Percentiles rank a stretch among this genome's conserved stretches.
Evolutionary conservation across 2,113 vertebrate species (phyloP).

Genomic region (Rostratula benghalensis): DNA sequence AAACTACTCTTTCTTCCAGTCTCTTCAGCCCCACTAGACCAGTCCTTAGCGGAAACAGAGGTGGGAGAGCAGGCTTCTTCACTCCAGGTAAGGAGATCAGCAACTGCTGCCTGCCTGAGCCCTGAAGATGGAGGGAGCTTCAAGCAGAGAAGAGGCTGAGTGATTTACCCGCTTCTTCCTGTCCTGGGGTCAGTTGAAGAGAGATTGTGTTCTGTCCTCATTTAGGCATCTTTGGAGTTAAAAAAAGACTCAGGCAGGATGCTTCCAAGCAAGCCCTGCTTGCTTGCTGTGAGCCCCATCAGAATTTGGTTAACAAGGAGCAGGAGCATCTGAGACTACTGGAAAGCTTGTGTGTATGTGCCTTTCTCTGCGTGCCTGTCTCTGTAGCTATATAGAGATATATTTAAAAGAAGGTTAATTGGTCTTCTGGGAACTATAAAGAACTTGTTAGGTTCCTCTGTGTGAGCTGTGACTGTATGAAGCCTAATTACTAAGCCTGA

Average conservation of each 20-base stretch:
- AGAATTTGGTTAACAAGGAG: slow-evolving; percentile 35
- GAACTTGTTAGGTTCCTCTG: slow-evolving; percentile 48
- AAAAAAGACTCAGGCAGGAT: background rate
- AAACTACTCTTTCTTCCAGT: background rate
- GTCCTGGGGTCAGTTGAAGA: background rate
- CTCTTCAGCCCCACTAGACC: background rate
- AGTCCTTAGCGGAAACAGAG: background rate
- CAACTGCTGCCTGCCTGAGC: background rate
- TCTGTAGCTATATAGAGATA: slow-evolving; percentile 19
- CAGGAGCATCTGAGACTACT: background rate
- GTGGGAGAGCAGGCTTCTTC: background rate
- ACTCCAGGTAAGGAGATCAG: background rate
- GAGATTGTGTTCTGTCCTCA: background rate
- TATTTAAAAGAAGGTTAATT: slow-evolving; percentile 67
- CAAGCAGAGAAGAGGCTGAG: accelerated
- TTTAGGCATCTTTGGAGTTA: background rate
- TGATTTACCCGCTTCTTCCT: background rate
- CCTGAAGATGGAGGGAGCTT: background rate
- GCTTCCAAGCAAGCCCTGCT: background rate
- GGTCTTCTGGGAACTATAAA: slow-evolving; percentile 56
- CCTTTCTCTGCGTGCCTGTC: background rate
- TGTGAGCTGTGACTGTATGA: slow-evolving; percentile 21
- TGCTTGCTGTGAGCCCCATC: background rate
- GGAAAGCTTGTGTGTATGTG: background rate
- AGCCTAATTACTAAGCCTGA: slow-evolving; percentile 65